phyloP scores from a whole-genome alignment of 2,888 invertebrate genomes.

The Saturnia japonica region DNA sequence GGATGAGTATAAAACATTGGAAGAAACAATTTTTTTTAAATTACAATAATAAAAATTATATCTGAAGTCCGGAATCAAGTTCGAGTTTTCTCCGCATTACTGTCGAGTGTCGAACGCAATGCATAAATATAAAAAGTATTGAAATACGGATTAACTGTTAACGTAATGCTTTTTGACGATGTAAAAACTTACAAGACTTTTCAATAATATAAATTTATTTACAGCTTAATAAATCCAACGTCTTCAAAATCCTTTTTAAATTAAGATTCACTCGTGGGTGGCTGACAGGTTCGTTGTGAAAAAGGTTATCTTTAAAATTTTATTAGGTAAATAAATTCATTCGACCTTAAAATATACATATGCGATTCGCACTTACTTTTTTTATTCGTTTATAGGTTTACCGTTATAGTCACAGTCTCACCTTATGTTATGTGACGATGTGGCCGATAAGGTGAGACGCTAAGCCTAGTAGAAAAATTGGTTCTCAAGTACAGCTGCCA shows the following conservation, averaged over 20 bases:
- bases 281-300: conserved; percentile 50
- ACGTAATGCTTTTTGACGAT: conserved; percentile 62
- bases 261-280: conserved; percentile 50
- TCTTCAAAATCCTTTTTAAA: conserved; percentile 44
- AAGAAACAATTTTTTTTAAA: conserved; percentile 25
- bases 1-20: not conserved
- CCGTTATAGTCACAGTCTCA: no score
- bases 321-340: conserved; percentile 71
- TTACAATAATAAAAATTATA: conserved; percentile 56
- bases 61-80: conserved; percentile 45
- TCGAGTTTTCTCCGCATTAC: conserved; percentile 59
- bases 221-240: conserved; percentile 60
- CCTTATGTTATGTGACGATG: no score
- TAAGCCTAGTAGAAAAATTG: no score
- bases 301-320: conserved; percentile 55
- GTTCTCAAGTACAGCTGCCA: no score
- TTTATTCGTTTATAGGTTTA: no score
- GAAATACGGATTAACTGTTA: conserved; percentile 64
- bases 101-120: conserved; percentile 46
- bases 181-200: conserved; percentile 53
- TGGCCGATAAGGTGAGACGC: no score
- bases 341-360: conserved; percentile 65
- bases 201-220: conserved; percentile 61
- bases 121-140: conserved; percentile 63
- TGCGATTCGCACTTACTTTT: no score